phyloP scores from a whole-genome alignment of 2,888 invertebrate genomes.

The Pteria penguin region DNA sequence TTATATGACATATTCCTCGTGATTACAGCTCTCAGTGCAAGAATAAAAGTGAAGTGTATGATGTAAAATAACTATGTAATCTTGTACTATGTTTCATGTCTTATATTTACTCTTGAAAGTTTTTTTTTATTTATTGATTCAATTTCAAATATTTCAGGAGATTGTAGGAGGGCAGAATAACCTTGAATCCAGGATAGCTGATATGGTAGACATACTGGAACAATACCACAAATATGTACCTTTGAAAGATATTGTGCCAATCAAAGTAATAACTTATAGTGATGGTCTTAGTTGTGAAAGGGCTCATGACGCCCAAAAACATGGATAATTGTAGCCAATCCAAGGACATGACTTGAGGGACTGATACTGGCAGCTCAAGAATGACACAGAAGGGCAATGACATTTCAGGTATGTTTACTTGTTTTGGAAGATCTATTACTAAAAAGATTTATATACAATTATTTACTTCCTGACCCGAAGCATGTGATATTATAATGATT shows the following conservation, averaged over 20 bases:
- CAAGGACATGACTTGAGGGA: slow-evolving; percentile 1
- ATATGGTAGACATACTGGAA: not conserved
- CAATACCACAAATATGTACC: slow-evolving; percentile 9
- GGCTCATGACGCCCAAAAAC: not conserved
- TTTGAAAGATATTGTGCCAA: not conserved
- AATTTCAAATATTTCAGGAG: too few relatives aligned
- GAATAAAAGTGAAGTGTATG: too few relatives aligned
- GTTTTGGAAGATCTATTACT: too few relatives aligned
- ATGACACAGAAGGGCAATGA: not conserved
- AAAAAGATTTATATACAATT: too few relatives aligned
- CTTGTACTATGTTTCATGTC: too few relatives aligned
- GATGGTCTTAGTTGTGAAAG: not conserved
- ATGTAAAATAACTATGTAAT: too few relatives aligned
- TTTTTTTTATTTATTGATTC: too few relatives aligned
- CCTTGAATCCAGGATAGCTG: not conserved
- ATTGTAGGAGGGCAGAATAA: too few relatives aligned
- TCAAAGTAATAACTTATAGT: not conserved
- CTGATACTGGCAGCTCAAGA: not conserved
- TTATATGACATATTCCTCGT: too few relatives aligned
- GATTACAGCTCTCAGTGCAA: too few relatives aligned
- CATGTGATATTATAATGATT: too few relatives aligned
- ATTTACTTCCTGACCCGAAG: too few relatives aligned
- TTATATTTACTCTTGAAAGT: not conserved
- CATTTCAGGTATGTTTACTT: not conserved
- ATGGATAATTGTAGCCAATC: not conserved